Percentiles rank a stretch among this genome's conserved stretches.
Conservation (phyloP, 2,888 invertebrate genomes). For the Pterobdella sp. region DNA sequence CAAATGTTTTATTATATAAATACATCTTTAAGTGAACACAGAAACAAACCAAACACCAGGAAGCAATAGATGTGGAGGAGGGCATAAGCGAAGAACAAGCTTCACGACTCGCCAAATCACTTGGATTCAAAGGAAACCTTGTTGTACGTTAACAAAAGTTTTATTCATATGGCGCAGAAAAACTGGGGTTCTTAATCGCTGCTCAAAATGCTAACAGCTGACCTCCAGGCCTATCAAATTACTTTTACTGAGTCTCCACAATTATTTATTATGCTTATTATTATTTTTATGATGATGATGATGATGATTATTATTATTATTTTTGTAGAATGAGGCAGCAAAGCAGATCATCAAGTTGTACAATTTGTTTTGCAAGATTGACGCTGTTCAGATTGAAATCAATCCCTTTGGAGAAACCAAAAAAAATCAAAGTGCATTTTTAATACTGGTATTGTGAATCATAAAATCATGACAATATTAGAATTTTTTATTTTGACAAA, state of each 20-base stretch:
- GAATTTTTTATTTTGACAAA: no score
- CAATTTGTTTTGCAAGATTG: conserved; percentile 80
- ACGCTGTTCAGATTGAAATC: conserved; percentile 94
- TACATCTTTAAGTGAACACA: no score
- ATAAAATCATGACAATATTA: no score
- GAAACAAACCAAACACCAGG: no score
- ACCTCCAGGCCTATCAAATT: no score
- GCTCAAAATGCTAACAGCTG: no score
- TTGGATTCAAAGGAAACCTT: conserved; percentile 50
- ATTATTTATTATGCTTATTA: no score
- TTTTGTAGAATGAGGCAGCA: conserved; percentile 60
- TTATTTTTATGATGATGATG: no score
- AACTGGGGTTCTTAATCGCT: no score
- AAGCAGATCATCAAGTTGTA: conserved; percentile 80
- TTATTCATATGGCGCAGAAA: conserved; percentile 2
- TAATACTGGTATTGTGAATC: background rate
- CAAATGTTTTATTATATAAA: no score
- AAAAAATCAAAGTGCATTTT: conserved; percentile 61
- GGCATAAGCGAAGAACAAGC: conserved; percentile 71
- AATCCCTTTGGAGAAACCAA: conserved; percentile 95
- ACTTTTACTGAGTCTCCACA: no score
- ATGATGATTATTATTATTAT: no score
- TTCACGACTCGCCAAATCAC: conserved; percentile 63
- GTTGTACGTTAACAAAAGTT: conserved; percentile 55
- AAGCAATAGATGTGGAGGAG: conserved; percentile 72